Evolutionary conservation across 2,113 vertebrate species (phyloP), one percentile per base, ranked within the genome.

Genomic region (Microcebus griseorufus): DNA sequence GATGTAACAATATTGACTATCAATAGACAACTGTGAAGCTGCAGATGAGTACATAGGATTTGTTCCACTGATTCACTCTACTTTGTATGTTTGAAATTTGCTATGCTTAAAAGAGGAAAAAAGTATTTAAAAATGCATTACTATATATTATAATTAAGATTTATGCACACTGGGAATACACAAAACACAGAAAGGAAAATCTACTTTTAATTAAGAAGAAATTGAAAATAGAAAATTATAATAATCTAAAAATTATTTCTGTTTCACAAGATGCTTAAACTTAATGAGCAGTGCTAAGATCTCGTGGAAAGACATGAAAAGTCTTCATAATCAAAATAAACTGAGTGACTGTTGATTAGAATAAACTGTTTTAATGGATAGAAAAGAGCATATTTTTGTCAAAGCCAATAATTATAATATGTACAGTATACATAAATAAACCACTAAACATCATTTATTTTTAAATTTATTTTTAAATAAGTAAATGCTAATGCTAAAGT

Each of bases 401-500:
- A 81, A 82, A 85, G 18, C 16, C 4, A 72, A 69, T 72, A 73
- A 39, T 58, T 85, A 1, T 79, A 87, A 87, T 82, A 83, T 51
- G 1, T 79, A 37, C 7, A 22, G 82, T 6, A 85, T 64, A 48
- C 3, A 76, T 34, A 85, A 69, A 62, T 10, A 58, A 58, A 89
- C 17, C 32, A 78, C 34, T 22, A 85, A 67, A 79, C 8, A 14
- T 1, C 7, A 55, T 2, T 90, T 78, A 55, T 78, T 96, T 95
- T 93, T 94, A 23, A 83, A 48, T 81, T 90, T 78, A 55, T 78
- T 96, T 95, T 93, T 94, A 23, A 83, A 48, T 81, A 90, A 73
- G 16, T 29, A 81, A 91, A 70, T 45, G 25, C 7, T 34, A 53
- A 55, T 55, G 17, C 2, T 69, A 76, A 83, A 67, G 23, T 72